Base-by-base conservation (phyloP, 2,113 vertebrate species). In the Acinonyx jubatus region DNA sequence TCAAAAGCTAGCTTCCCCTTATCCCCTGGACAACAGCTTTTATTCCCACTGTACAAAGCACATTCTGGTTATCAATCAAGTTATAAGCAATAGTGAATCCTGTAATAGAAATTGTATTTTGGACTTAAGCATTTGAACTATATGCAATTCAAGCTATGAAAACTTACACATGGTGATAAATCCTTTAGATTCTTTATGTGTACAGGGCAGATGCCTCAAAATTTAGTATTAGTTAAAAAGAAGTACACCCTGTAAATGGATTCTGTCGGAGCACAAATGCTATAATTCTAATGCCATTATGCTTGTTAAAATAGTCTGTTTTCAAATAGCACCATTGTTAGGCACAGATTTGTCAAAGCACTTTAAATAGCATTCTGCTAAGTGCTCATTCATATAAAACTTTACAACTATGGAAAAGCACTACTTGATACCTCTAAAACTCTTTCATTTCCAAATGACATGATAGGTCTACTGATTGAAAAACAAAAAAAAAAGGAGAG, bases 291-390 rank as follows among this genome's bases (percentile, higher is more conserved):
- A 88, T 71, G 55, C 13, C n/a, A 91, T 92, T 76, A 88, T 81
- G 65, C 7, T 93, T 96, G 94, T 95, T 95, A 89, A 94, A 94
- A 93, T 90, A 57, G 52, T 61, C 41, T 93, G n/a, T 94, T 94
- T 86, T 57, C 45, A 94, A 92, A 90, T 2, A 94, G 91, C 78
- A 82, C 89, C 57, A 93, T 65, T 38, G 15, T 65, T 57, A 50
- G 94, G 36, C 11, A 89, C 10, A 91, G 52, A n/a, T 65, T 80
- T 96, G 91, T 89, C 63, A 80, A 63, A 84, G 69, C 65, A 88
- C 3, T 96, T 96, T 80, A 94, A 94, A 69, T 87, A 93, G 61
- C 41, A 76, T 85, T 48, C 16, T 66, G 36, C 63, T 81, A 97
- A 65, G 11, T 80, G 73, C 4, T 19, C 27, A 61, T 82, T 94